These are phyloP conservation scores for Parnassius apollo DNA, from an alignment of 2,888 invertebrate species.

Conservation along the genomic window DNA sequence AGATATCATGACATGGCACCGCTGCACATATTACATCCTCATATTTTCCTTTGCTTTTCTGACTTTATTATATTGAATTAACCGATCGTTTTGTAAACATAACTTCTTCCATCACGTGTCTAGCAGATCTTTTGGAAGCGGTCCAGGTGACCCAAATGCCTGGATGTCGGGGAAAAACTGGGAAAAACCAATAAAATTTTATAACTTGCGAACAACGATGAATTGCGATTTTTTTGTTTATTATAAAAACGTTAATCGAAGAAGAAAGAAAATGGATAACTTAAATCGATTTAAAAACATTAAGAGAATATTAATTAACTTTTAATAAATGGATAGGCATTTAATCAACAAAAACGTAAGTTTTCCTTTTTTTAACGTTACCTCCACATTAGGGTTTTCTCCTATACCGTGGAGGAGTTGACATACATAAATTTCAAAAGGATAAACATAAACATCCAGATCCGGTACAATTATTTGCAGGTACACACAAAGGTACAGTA, in stretches of 20 bases:
- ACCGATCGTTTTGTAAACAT: slow-evolving; percentile 44
- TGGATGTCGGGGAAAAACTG: slow-evolving; percentile 46
- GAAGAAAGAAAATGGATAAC: no score
- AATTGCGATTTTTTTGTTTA: slow-evolving; percentile 14
- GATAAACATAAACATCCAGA: no score
- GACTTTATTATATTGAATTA: slow-evolving; percentile 21
- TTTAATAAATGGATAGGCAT: no score
- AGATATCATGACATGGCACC: background rate
- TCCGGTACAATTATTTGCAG: no score
- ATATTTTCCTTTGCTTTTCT: slow-evolving; percentile 13
- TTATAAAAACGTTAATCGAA: background rate
- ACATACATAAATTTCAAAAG: no score
- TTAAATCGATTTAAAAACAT: background rate
- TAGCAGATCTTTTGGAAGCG: slow-evolving; percentile 61
- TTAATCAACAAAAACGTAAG: no score
- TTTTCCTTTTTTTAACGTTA: no score
- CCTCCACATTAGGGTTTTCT: no score
- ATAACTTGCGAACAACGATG: slow-evolving; percentile 50
- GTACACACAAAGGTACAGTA: no score
- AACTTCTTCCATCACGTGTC: slow-evolving; percentile 48
- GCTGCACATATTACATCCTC: slow-evolving; percentile 6
- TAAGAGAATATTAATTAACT: no score
- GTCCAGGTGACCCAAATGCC: slow-evolving; percentile 74
- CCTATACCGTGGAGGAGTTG: no score
- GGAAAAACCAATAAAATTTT: slow-evolving; percentile 46